Conservation (phyloP, 2,888 invertebrate genomes). For the Ecdyonurus torrentis region DNA sequence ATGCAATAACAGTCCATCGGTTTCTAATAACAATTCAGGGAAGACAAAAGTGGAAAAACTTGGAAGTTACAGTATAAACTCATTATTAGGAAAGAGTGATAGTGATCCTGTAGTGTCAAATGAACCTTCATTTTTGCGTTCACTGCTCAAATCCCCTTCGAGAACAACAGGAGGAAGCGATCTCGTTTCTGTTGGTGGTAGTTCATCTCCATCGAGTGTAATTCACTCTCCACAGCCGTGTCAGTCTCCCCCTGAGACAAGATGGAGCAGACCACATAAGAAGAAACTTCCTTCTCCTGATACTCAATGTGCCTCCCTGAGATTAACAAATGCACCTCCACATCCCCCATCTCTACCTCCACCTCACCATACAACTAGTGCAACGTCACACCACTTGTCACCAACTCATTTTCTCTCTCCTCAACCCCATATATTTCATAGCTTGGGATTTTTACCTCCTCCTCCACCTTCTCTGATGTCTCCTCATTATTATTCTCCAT, state of each 20-base stretch:
- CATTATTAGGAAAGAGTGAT: slow-evolving; percentile 48
- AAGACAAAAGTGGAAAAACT: slow-evolving; percentile 15
- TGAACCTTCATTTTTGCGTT: slow-evolving; percentile 12
- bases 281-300: slow-evolving; percentile 11
- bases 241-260: neutral
- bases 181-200: slow-evolving; percentile 17
- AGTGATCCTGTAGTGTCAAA: slow-evolving; percentile 1
- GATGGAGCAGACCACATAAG: slow-evolving; percentile 23
- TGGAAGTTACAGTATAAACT: slow-evolving; percentile 73
- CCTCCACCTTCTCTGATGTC: slow-evolving; percentile 14
- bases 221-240: neutral
- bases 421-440: slow-evolving; percentile 10
- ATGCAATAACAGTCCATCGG: neutral
- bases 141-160: slow-evolving; percentile 29
- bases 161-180: slow-evolving; percentile 19
- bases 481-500: slow-evolving; percentile 11
- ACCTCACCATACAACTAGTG: slow-evolving; percentile 6
- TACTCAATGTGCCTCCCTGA: slow-evolving; percentile 6
- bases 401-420: neutral
- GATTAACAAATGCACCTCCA: slow-evolving; percentile 4
- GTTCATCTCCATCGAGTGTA: neutral
- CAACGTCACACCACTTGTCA: slow-evolving; percentile 7
- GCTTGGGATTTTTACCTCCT: slow-evolving; percentile 19
- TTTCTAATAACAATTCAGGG: neutral
- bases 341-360: slow-evolving; percentile 11